phyloP scores from a whole-genome alignment of 2,888 invertebrate species.

The Tuta absoluta region DNA sequence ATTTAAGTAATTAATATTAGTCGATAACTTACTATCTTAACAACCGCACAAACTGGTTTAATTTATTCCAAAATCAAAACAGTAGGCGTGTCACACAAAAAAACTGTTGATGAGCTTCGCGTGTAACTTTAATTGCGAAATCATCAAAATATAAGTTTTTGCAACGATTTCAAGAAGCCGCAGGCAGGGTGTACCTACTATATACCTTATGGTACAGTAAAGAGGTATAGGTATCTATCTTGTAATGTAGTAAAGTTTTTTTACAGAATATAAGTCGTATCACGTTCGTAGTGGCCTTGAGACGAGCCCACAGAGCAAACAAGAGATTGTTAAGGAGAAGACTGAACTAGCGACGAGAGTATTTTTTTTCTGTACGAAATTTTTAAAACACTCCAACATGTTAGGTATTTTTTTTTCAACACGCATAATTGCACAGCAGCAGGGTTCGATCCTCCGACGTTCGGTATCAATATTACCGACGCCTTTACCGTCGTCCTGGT shows the following conservation, averaged over 20 bases:
- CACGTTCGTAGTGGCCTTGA: constrained; percentile 61
- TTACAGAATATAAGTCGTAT: constrained; percentile 54
- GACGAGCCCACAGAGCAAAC: constrained; percentile 50
- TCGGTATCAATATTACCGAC: too few relatives aligned
- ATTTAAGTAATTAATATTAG: not conserved
- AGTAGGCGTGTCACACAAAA: constrained; percentile 30
- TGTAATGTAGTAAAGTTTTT: constrained; percentile 36
- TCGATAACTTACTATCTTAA: constrained; percentile 7
- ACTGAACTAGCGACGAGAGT: not conserved
- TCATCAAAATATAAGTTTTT: constrained; percentile 28
- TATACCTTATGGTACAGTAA: too few relatives aligned
- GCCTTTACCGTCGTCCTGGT: too few relatives aligned
- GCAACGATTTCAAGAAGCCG: constrained; percentile 43
- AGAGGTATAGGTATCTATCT: too few relatives aligned
- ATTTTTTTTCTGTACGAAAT: not conserved
- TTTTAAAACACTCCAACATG: not conserved
- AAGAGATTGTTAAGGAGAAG: constrained; percentile 25
- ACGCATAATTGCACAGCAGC: too few relatives aligned
- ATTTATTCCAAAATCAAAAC: constrained; percentile 29
- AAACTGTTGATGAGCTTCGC: not conserved
- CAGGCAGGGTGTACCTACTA: too few relatives aligned
- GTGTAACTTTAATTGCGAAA: not conserved
- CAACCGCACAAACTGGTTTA: constrained; percentile 20
- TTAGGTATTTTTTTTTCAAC: too few relatives aligned
- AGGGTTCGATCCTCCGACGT: too few relatives aligned